These are phyloP conservation scores for Podarcis lilfordi DNA, from an alignment of 2,797 vertebrate species.

Conservation along the genomic window DNA sequence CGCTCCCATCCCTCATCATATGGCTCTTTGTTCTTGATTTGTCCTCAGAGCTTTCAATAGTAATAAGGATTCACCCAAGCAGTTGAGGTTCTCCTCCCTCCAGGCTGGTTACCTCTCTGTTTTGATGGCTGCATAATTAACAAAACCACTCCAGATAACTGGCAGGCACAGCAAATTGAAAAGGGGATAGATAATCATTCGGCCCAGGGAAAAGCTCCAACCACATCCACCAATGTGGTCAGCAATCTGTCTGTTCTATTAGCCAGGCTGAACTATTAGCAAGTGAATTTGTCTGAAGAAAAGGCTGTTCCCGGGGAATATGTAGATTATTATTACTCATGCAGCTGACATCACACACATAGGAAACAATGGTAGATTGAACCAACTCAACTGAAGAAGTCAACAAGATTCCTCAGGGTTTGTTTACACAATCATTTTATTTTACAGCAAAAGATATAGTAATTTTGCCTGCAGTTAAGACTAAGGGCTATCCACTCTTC, in stretches of 20 bases:
- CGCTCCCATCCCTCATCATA: background rate
- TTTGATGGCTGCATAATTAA: slow-evolving; percentile 73
- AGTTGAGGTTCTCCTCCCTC: slow-evolving; percentile 37
- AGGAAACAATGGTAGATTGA: background rate
- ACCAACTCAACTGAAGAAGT: background rate
- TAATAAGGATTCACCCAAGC: slow-evolving; percentile 37
- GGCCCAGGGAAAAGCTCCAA: slow-evolving; percentile 65
- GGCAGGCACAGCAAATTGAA: slow-evolving; percentile 74
- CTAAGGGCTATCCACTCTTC: too few relatives aligned
- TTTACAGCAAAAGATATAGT: background rate
- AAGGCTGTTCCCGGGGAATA: slow-evolving; percentile 37
- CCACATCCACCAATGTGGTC: slow-evolving; percentile 57
- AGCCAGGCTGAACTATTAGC: slow-evolving; percentile 68
- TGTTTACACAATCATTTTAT: background rate
- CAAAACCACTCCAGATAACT: slow-evolving; percentile 73
- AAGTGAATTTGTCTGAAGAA: slow-evolving; percentile 54
- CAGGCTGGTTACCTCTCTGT: slow-evolving; percentile 64
- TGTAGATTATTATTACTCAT: background rate
- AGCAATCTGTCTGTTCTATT: slow-evolving; percentile 74
- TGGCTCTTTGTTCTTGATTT: background rate
- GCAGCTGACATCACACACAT: background rate
- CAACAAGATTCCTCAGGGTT: background rate
- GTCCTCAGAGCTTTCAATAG: slow-evolving; percentile 47
- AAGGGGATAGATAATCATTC: slow-evolving; percentile 68
- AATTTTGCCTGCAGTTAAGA: background rate